Conservation (phyloP, 2,113 vertebrate genomes). For the Etheostoma spectabile region DNA sequence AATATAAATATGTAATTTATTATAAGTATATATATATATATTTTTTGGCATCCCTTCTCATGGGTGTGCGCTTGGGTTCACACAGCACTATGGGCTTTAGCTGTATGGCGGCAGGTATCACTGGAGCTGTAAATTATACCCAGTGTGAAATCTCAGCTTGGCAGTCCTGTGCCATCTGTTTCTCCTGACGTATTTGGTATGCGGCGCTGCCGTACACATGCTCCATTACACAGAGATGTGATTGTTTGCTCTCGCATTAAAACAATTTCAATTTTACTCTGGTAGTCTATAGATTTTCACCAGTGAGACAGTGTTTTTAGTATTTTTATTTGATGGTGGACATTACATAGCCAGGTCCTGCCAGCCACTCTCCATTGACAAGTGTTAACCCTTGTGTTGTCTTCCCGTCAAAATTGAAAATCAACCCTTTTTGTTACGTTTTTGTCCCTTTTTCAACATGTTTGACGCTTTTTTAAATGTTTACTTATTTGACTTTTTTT, state of each 20-base stretch:
- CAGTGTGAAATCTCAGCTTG: constrained; percentile 73
- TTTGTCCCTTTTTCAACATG: too few species aligned
- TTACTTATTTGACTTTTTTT: too few species aligned
- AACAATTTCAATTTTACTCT: neutral
- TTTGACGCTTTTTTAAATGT: too few species aligned
- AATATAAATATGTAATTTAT: constrained; percentile 17
- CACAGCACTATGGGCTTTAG: constrained; percentile 33
- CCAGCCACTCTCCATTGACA: too few species aligned
- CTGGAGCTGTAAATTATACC: constrained; percentile 74
- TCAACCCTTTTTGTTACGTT: too few species aligned
- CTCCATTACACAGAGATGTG: constrained; percentile 34
- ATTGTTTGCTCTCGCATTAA: neutral
- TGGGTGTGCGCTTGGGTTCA: constrained; percentile 35
- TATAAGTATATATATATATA: neutral
- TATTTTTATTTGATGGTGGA: neutral
- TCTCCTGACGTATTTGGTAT: constrained; percentile 49
- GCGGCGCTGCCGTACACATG: constrained; percentile 38
- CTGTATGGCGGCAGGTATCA: constrained; percentile 55
- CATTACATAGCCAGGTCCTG: too few species aligned
- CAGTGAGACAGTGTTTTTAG: neutral
- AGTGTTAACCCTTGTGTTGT: too few species aligned
- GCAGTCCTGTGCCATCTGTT: constrained; percentile 61
- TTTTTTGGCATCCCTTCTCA: constrained; percentile 14
- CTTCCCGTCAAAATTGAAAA: too few species aligned
- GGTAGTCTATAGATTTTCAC: neutral